A percentile compares a stretch with the other conserved stretches of the same genome.
phyloP scores from a whole-genome alignment of 1,140 invertebrate genomes.

The Drosophila repleta region DNA sequence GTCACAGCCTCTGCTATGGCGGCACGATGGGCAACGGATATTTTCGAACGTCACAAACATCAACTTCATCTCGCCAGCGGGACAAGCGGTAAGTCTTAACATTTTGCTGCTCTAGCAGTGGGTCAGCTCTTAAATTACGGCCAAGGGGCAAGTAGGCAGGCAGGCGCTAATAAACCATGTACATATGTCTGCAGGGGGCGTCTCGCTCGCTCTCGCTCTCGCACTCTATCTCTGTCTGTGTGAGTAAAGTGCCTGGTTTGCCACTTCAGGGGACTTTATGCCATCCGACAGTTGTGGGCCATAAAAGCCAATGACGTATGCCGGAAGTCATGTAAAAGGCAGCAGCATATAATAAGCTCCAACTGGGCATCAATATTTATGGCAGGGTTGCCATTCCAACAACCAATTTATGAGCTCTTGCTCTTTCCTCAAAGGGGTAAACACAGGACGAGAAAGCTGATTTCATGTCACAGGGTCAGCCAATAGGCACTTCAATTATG shows the following conservation, averaged over 20 bases:
- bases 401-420: conserved; percentile 50
- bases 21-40: conserved; percentile 83
- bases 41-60: conserved; percentile 83
- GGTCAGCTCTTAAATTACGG: conserved; percentile 35
- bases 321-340: conserved; percentile 27
- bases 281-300: conserved; percentile 24
- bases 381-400: conserved; percentile 43
- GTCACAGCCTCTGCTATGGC: conserved; percentile 84
- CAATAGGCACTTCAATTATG: conserved; percentile 19
- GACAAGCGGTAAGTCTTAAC: conserved; percentile 81
- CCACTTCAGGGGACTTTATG: conserved; percentile 18
- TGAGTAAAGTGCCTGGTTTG: conserved; percentile 10
- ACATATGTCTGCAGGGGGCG: conserved; percentile 1
- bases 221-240: neutral
- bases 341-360: conserved; percentile 33
- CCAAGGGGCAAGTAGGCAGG: conserved; percentile 21
- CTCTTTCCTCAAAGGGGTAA: conserved; percentile 16
- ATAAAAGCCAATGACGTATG: conserved; percentile 55
- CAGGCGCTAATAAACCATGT: conserved; percentile 24
- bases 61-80: conserved; percentile 64
- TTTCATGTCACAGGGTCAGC: conserved; percentile 29
- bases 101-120: neutral
- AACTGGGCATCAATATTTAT: conserved; percentile 73
- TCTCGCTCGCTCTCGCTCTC: neutral
- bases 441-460: conserved; percentile 34